Evolutionary conservation across 2,888 invertebrate genomes (phyloP), one percentile per base, ranked within the genome.

Genomic region (Tineola bisselliella): DNA sequence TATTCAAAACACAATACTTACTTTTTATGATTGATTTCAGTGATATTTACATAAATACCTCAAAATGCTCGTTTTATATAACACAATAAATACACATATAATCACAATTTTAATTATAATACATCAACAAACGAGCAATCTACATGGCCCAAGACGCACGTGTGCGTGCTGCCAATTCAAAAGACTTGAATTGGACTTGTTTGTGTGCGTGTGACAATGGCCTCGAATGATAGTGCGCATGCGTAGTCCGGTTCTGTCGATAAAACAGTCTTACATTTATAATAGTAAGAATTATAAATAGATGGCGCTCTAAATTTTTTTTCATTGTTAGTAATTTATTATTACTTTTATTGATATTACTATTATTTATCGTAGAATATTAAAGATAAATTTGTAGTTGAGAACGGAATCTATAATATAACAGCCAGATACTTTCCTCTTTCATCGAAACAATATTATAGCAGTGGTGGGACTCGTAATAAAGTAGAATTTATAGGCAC

Each of bases 181-280:
- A 17, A 31, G 13, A 8, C 12, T 17, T 31, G 33, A 58, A n/a
- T 17, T 12, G 31, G 11, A 59, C 60, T 63, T 64, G 64, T 68
- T 65, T 71, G 69, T 74, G 75, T 78, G 68, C 72, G 75, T 79
- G 79, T 79, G 79, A 72, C 54, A 54, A 25, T 54, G 82, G 78
- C 81, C 81, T 79, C 78, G 73, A 75, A 70, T 65, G 63, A 63
- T 63, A 64, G 64, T 68, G 72, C 84, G 81, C 84, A 81, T 82
- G 84, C 82, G 82, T 76, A 63, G 61, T 61, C 62, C 61, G 57
- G 56, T 66, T 61, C 65, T 15, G 73, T 75, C 68, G 81, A 72
- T 76, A 76, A 79, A 82, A 68, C 75, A 72, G 76, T 63, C 25
- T 61, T 19, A 31, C 44, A 59, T 61, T 48, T 13, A 57, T 60